Conservation (phyloP, 30 jellyfish, hydroid and myxozoan species). For the Aurelia coerulea region DNA sequence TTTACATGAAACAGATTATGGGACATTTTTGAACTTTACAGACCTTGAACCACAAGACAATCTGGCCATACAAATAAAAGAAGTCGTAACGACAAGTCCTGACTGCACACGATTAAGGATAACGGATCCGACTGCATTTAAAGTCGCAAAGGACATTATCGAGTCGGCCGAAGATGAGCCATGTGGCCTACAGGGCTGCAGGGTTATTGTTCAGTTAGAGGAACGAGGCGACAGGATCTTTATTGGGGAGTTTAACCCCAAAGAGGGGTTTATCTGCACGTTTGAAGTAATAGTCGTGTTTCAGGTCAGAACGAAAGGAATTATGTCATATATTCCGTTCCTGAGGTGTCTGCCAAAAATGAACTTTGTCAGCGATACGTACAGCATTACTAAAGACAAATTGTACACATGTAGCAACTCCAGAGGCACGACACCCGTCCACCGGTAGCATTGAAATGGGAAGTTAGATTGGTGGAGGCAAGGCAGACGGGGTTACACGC, state of each 20-base stretch:
- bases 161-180: conserved; percentile 71
- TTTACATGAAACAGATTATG: conserved; percentile 33
- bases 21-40: conserved; percentile 52
- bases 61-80: conserved; percentile 49
- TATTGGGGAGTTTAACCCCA: conserved; percentile 64
- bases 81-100: conserved; percentile 49
- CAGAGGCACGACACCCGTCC: conserved; percentile 62
- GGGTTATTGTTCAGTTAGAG: conserved; percentile 27
- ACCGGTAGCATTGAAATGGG: conserved; percentile 26
- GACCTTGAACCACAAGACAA: conserved; percentile 66
- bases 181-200: conserved; percentile 79
- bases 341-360: conserved; percentile 44
- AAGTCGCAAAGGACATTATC: conserved; percentile 57
- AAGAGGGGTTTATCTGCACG: conserved; percentile 71
- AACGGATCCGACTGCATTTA: conserved; percentile 44
- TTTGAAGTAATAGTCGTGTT: conserved; percentile 57
- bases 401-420: conserved; percentile 60
- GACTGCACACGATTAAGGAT: conserved; percentile 23
- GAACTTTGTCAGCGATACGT: conserved; percentile 34
- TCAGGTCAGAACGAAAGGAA: conserved; percentile 3
- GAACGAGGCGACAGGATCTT: conserved; percentile 23
- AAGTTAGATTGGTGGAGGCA: background rate
- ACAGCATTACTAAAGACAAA: conserved; percentile 46
- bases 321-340: conserved; percentile 41
- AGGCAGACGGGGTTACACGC: too few species aligned